phyloP scores from a whole-genome alignment of 2,113 vertebrate genomes.

The Choloepus hoffmanni region DNA sequence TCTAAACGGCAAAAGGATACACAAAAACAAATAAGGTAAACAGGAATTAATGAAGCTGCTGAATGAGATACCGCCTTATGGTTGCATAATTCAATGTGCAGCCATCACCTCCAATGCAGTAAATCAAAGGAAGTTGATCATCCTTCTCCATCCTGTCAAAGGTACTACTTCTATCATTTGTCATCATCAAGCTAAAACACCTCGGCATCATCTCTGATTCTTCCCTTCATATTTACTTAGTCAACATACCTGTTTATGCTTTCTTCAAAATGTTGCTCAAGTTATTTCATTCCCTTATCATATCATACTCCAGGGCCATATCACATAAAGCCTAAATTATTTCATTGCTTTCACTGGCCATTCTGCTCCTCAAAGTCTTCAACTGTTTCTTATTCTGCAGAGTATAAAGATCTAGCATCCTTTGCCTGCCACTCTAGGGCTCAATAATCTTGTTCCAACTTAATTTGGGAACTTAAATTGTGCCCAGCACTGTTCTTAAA shows the following conservation, averaged over 20 bases:
- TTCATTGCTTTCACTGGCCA: neutral
- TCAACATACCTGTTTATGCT: neutral
- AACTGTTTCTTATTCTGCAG: neutral
- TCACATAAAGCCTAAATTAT: neutral
- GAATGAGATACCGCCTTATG: neutral
- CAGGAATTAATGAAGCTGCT: neutral
- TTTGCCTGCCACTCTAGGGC: neutral
- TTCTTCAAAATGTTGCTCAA: constrained; percentile 1
- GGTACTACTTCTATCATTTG: neutral
- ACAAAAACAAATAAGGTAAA: neutral
- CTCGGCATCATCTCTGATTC: neutral
- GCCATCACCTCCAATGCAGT: neutral
- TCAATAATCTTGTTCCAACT: neutral
- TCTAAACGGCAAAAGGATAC: neutral
- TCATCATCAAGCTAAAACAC: neutral
- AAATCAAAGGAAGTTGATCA: neutral
- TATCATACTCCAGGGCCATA: neutral
- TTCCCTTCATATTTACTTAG: neutral
- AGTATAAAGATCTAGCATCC: neutral
- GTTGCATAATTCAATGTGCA: neutral
- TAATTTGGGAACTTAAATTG: constrained; percentile 24
- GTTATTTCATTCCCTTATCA: neutral
- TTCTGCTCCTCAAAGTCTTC: neutral
- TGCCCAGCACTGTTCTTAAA: constrained; percentile 27
- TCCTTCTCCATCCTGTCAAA: neutral